Percentiles rank a stretch among this genome's conserved stretches.
These are phyloP conservation scores for Amphipyra tragopoginis DNA, from an alignment of 2,888 invertebrate genomes.

Conservation along the genomic window DNA sequence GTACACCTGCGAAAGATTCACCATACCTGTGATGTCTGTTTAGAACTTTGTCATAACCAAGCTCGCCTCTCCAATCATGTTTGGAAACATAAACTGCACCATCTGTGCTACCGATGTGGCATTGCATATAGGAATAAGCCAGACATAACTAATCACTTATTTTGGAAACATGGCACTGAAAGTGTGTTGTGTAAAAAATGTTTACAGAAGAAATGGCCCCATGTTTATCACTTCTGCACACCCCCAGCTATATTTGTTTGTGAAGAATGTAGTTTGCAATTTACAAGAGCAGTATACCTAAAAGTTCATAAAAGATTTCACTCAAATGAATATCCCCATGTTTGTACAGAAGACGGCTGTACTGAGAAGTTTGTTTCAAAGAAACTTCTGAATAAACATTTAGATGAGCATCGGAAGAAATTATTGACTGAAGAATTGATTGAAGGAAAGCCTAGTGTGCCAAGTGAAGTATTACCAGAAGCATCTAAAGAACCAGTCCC, in stretches of 20 bases:
- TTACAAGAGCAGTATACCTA: slow-evolving; percentile 93
- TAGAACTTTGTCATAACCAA: slow-evolving; percentile 95
- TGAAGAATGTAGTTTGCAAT: slow-evolving; percentile 94
- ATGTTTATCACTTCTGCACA: slow-evolving; percentile 97
- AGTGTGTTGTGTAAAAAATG: slow-evolving; percentile 96
- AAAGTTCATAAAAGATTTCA: slow-evolving; percentile 96
- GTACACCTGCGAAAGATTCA: slow-evolving; percentile 96
- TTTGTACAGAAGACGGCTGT: slow-evolving; percentile 93
- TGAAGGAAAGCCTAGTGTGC: slow-evolving; percentile 67
- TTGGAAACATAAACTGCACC: slow-evolving; percentile 97
- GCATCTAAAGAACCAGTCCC: slow-evolving; percentile 75
- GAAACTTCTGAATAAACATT: slow-evolving; percentile 93
- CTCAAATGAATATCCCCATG: slow-evolving; percentile 92
- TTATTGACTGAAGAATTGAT: slow-evolving; percentile 72
- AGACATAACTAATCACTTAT: slow-evolving; percentile 96
- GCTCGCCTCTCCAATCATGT: slow-evolving; percentile 95
- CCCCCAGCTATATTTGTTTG: slow-evolving; percentile 94
- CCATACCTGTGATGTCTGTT: slow-evolving; percentile 96
- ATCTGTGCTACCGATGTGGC: slow-evolving; percentile 96
- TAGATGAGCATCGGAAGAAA: slow-evolving; percentile 89
- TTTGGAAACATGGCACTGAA: slow-evolving; percentile 98
- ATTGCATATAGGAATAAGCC: slow-evolving; percentile 96
- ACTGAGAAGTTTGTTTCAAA: slow-evolving; percentile 95
- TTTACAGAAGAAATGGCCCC: slow-evolving; percentile 97
- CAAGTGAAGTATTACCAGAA: slow-evolving; percentile 70